Evolutionary conservation across 1,140 invertebrate genomes (phyloP), one percentile per base, ranked within the genome.

Genomic region (Scaptomyza pallida): DNA sequence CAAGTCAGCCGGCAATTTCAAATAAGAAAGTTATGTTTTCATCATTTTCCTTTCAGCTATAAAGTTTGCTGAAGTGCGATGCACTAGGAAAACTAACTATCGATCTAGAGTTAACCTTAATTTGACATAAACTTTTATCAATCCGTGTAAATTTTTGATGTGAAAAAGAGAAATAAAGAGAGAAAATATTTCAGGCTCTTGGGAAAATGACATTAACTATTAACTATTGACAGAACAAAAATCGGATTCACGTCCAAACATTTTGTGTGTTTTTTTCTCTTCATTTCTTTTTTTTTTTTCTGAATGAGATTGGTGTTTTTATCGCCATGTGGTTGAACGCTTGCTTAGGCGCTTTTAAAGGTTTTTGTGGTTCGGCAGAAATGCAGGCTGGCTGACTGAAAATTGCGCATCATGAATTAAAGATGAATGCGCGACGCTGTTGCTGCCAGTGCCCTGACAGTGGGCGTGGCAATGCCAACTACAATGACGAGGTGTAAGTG

Each of bases 381-480:
- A 26, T 54, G 57, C 57, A 61, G n/a, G 37, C 17, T 9, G 30
- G 5, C 33, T 35, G 26, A 62, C 33, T 35, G 26, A 62, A 85
- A 85, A 65, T 44, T 56, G 52, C 54, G 48, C 43, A 56, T 80
- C 73, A 85, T 86, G 81, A 85, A 85, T 85, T 85, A 86, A 86
- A 86, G 81, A 85, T 85, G 81, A 81, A 54, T 71, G 47, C 26
- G 77, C 60, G 52, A 63, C 60, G 60, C 55, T 16, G 13, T 12
- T 40, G 52, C 62, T 62, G 37, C 47, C 70, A 26, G 10, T 30
- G 30, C 45, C 64, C 5, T 41, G 57, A 57, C 56, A 67, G 52
- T 45, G 76, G 80, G 81, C 61, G 77, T 77, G 57, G 51, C 62
- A 50, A 8, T 54, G 57, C 26, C 40, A 74, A 80, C 73, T 65